Base-by-base conservation (phyloP, 2,797 vertebrate species). In the Phataginus tetradactyla region DNA sequence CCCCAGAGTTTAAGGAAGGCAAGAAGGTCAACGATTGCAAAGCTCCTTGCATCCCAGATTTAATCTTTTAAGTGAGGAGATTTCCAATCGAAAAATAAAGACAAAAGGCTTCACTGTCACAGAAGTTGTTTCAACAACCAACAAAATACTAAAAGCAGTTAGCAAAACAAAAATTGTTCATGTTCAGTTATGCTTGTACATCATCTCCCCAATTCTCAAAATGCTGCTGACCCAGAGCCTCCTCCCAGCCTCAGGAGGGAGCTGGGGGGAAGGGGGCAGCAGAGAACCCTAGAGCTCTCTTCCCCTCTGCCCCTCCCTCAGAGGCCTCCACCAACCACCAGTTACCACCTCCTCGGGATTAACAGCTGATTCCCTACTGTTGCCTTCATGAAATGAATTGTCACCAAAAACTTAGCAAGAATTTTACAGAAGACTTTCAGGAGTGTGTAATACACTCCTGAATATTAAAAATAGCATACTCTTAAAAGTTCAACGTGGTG, bases 91-190 rank as follows among this genome's bases (percentile, higher is more conserved):
- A 86, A 95, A 87, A 86, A 55, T 7, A 88, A 68, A 66, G 45
- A 80, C 34, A 77, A 74, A 78, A 42, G 51, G 12, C 21, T 81
- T 88, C 63, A 71, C 37, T 45, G 57, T 53, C 55, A 85, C 1
- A 71, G 55, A 75, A 89, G 66, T 34, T 29, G 25, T 91, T 91
- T 90, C 53, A 87, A 83, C 51, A 61, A 94, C n/a, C 64, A 61
- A 90, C 0, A 71, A 78, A 20, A 57, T 57, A 68, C 42, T 90
- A 61, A 92, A 89, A 37, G 61, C 51, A 78, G 7, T 42, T 49
- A 84, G 29, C 91, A 71, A 64, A 87, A 66, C n/a, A 69, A 72
- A 75, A 64, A 10, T 79, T 72, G 5, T n/a, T 9, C 8, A 34
- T 34, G 3, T 20, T 39, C 39, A 91, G 18, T 6, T 88, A 61